Conservation (phyloP, 2,888 invertebrate genomes). For the Epinotia bilunana region DNA sequence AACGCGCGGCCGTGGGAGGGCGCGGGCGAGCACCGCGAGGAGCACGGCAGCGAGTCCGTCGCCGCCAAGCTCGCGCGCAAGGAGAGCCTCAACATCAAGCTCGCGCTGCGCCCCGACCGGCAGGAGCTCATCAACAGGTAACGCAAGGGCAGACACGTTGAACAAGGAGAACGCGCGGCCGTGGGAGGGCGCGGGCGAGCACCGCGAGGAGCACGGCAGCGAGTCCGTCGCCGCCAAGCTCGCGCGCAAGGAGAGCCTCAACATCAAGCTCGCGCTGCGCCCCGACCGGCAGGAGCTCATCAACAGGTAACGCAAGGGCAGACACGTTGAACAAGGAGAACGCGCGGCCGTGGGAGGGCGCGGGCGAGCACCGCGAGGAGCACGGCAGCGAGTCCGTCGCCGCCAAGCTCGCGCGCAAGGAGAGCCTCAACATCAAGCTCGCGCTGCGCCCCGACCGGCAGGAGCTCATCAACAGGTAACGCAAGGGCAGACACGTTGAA, state of each 20-base stretch:
- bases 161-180: constrained; percentile 83
- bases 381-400: constrained; percentile 88
- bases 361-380: constrained; percentile 87
- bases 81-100: constrained; percentile 97
- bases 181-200: constrained; percentile 83
- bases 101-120: constrained; percentile 95
- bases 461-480: constrained; percentile 93
- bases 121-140: constrained; percentile 95
- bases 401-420: constrained; percentile 96
- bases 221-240: constrained; percentile 93
- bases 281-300: constrained; percentile 97
- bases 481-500: no score
- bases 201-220: constrained; percentile 87
- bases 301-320: constrained; percentile 83
- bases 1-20: constrained; percentile 90
- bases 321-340: no score
- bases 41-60: constrained; percentile 86
- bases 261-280: constrained; percentile 95
- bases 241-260: constrained; percentile 98
- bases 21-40: constrained; percentile 86
- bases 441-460: constrained; percentile 95
- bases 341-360: constrained; percentile 87
- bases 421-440: constrained; percentile 97
- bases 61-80: constrained; percentile 97
- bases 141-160: neutral